Percentiles rank a stretch among this genome's conserved stretches.
These are phyloP conservation scores for Leucophenga maculata DNA, from an alignment of 2,888 invertebrate genomes.

Conservation along the genomic window DNA sequence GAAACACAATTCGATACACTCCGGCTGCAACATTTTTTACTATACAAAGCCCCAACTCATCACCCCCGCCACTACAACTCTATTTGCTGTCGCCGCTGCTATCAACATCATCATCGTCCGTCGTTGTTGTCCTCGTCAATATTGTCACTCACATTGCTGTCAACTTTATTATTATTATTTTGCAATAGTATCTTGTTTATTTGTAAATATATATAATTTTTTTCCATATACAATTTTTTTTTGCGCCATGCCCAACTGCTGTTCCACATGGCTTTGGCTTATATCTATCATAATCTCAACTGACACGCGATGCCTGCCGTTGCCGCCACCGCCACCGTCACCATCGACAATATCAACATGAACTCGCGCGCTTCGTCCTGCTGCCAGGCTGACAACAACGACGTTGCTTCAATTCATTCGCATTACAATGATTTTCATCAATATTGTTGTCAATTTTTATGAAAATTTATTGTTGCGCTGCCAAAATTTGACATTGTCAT, in stretches of 20 bases:
- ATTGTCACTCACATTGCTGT: constrained; percentile 13
- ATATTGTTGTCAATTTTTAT: constrained; percentile 59
- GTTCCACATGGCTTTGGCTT: constrained; percentile 33
- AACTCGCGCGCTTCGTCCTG: too few relatives aligned
- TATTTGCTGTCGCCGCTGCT: too few relatives aligned
- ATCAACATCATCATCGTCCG: background rate
- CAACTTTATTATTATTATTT: constrained; percentile 15
- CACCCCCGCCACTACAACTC: too few relatives aligned
- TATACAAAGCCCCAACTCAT: too few relatives aligned
- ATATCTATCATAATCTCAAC: constrained; percentile 62
- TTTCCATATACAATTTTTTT: background rate
- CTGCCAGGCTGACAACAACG: background rate
- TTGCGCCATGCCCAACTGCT: background rate
- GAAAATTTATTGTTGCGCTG: constrained; percentile 58
- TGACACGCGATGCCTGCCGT: constrained; percentile 56
- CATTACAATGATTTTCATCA: constrained; percentile 11
- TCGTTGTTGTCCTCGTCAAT: background rate
- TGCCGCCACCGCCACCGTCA: too few relatives aligned
- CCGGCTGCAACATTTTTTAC: too few relatives aligned
- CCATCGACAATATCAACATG: too few relatives aligned
- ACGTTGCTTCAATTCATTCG: background rate
- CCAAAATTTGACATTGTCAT: constrained; percentile 63
- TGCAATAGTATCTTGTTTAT: constrained; percentile 17
- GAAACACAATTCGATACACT: too few relatives aligned
- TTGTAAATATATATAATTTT: background rate